These are phyloP conservation scores for Muricea muricata DNA, from an alignment of 92 coral and sea anemone species.

Conservation along the genomic window DNA sequence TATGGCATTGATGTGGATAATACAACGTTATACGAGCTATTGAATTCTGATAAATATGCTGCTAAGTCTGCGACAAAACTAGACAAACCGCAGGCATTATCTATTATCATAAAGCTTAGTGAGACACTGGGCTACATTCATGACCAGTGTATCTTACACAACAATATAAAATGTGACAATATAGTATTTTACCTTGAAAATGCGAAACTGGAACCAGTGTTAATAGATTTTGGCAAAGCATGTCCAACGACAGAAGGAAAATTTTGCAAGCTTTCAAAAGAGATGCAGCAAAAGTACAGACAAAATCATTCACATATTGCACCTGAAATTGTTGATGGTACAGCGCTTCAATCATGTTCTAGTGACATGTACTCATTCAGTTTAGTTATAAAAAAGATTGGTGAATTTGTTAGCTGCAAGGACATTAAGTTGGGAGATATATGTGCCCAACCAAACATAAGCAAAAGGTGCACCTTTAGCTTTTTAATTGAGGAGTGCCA, in stretches of 20 bases:
- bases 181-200: neutral
- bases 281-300: neutral
- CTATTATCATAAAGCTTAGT: neutral
- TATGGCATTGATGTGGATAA: neutral
- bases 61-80: neutral
- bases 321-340: neutral
- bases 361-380: neutral
- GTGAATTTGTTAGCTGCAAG: neutral
- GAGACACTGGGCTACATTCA: neutral
- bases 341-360: neutral
- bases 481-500: neutral
- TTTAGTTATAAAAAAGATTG: neutral
- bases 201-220: neutral
- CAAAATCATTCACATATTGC: neutral
- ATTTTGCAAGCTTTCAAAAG: neutral
- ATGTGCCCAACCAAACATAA: neutral
- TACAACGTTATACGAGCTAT: neutral
- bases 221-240: slow-evolving; percentile 9
- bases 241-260: neutral
- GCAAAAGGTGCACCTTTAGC: neutral
- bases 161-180: slow-evolving; percentile 2
- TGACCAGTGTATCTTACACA: neutral
- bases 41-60: neutral
- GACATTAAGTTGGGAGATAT: neutral
- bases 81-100: neutral